Evolutionary conservation across 2,797 vertebrate genomes (phyloP), one percentile per base, ranked within the genome.

Genomic region (Threskiornis aethiopicus): DNA sequence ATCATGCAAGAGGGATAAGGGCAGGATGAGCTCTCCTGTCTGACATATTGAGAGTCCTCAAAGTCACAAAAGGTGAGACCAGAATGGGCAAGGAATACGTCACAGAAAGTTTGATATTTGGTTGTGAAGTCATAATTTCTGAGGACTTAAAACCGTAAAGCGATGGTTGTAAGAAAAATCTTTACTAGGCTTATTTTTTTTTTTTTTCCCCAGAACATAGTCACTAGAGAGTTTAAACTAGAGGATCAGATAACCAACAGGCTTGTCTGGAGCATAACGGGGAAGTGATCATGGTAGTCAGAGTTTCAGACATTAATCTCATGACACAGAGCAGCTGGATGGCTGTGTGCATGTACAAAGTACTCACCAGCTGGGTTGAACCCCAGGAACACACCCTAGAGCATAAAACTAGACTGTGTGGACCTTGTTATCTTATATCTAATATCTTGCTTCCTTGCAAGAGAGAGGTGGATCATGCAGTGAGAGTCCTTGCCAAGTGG

Each of bases 261-360:
- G 13, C 16, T 39, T 72, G 11, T n/a, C n/a, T 65, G 66, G 65
- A 59, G 46, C 2, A 0, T 12, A 29, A 26, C 2, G 44, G 12
- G 20, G 25, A 83, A 62, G 52, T 31, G 19, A 46, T 19, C 42
- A 8, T 42, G 31, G 10, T 58, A 46, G 13, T 17, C 29, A 69
- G 42, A 35, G 11, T 51, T 51, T 51, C 41, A 44, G 35, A 24
- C 19, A 12, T 1, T n/a, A 42, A 75, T 28, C 39, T 54, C 20
- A 9, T 22, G 62, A 26, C 13, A 24, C 5, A 46, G n/a, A 73
- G 42, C 1, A 3, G 21, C 7, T 35, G 71, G 37, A 49, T 39
- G 65, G 24, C 41, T 46, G 10, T 0, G 0, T 9, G 16, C 20
- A 9, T 14, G 9, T 15, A 14, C 31, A 37, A 54, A 57, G 8